Evolutionary conservation across 1,140 invertebrate genomes (phyloP).

Genomic region (Habropoda laboriosa): DNA sequence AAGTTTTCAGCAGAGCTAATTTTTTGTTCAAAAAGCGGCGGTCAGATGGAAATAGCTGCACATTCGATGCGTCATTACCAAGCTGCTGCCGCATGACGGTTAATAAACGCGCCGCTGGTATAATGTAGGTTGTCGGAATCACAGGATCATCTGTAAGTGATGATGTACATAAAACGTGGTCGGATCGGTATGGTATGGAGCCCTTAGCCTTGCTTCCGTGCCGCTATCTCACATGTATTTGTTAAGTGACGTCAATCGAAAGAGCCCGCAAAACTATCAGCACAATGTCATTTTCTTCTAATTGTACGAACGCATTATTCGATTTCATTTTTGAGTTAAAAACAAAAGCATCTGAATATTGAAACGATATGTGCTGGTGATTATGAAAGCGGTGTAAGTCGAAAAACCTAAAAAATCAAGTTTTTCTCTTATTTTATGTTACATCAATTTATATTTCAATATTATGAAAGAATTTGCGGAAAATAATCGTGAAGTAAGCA

Average conservation of each 20-base stretch:
- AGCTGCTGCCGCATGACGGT: conserved; percentile 14
- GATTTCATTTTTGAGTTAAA: too few species aligned
- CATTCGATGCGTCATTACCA: conserved; percentile 61
- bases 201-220: conserved; percentile 65
- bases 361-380: too few species aligned
- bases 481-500: too few species aligned
- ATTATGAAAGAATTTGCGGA: too few species aligned
- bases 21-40: conserved; percentile 48
- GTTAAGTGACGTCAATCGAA: conserved; percentile 52
- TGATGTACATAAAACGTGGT: conserved; percentile 44
- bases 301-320: too few species aligned
- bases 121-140: conserved; percentile 56
- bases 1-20: conserved; percentile 27
- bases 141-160: conserved; percentile 37
- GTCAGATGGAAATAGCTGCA: conserved; percentile 64
- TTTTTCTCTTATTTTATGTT: too few species aligned
- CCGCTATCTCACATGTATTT: conserved; percentile 63
- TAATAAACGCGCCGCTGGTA: conserved; percentile 48
- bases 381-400: too few species aligned
- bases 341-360: too few species aligned
- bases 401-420: too few species aligned
- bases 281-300: neutral
- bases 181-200: conserved; percentile 4
- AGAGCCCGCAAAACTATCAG: neutral
- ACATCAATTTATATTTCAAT: too few species aligned